Percentiles rank a stretch among this genome's conserved stretches.
phyloP scores from a whole-genome alignment of 2,797 vertebrate species.

The Mormyrus proboscirostris region DNA sequence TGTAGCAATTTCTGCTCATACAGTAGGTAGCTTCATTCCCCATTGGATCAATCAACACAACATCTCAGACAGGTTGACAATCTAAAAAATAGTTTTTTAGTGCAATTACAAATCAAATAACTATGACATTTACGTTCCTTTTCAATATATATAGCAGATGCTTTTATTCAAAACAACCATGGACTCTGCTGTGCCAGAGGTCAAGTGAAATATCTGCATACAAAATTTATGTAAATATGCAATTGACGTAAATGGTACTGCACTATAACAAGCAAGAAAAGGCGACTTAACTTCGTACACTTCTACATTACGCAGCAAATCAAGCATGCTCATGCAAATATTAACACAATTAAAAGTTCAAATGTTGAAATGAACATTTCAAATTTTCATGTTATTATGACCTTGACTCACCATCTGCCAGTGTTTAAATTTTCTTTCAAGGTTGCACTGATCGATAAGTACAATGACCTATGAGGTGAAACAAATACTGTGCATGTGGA shows the following conservation, averaged over 20 bases:
- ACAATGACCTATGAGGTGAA: no score
- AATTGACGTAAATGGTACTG: conserved; percentile 8
- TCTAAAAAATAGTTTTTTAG: not conserved
- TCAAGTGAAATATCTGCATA: not conserved
- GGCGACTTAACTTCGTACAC: not conserved
- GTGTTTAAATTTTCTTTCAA: no score
- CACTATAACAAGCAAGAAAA: conserved; percentile 10
- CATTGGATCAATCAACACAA: not conserved
- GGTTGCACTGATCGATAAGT: no score
- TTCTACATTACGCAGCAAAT: no score
- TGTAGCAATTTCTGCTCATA: not conserved
- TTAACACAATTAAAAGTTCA: no score
- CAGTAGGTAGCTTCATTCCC: not conserved
- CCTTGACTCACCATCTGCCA: no score
- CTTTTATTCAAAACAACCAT: not conserved
- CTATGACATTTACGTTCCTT: not conserved
- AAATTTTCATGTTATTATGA: no score
- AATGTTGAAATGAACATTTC: no score
- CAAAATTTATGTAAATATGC: not conserved
- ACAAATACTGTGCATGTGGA: no score
- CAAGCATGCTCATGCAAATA: no score
- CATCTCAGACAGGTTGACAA: not conserved
- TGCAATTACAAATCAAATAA: not conserved
- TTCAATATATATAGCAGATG: not conserved
- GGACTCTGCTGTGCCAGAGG: not conserved